These are phyloP conservation scores for Choloepus didactylus DNA, from an alignment of 2,797 vertebrate genomes.

Conservation along the genomic window DNA sequence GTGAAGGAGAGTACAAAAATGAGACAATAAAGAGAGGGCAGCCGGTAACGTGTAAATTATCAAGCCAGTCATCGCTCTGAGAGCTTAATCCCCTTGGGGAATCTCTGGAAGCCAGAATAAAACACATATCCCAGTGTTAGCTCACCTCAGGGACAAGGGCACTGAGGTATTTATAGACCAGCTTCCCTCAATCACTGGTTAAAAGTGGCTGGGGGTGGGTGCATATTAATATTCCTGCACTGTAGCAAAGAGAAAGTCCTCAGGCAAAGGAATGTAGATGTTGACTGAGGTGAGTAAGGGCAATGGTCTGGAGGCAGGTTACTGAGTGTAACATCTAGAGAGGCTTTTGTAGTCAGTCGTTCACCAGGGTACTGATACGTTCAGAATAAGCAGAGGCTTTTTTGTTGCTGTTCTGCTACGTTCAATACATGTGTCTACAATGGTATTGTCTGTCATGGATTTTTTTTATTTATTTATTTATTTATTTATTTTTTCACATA, in stretches of 20 bases:
- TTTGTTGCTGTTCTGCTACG: neutral
- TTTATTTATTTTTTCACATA: neutral
- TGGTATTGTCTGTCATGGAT: neutral
- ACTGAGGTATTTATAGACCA: neutral
- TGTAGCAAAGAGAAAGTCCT: neutral
- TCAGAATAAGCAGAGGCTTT: neutral
- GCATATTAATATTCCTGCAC: neutral
- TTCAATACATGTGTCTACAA: neutral
- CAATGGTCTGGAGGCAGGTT: neutral
- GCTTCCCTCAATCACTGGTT: neutral
- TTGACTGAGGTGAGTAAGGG: neutral
- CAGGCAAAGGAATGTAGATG: neutral
- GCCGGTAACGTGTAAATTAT: neutral
- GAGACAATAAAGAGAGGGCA: neutral
- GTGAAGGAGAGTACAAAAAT: neutral
- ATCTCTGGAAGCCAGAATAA: neutral
- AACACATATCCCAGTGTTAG: neutral
- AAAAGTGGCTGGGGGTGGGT: neutral
- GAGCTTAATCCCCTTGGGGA: neutral
- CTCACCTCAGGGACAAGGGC: neutral
- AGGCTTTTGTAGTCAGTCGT: neutral
- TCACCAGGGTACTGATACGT: neutral
- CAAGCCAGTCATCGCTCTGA: neutral
- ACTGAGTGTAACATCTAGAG: too few relatives aligned
- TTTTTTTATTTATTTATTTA: too few relatives aligned